A percentile compares a stretch with the other conserved stretches of the same genome.
Evolutionary conservation across 2,113 vertebrate genomes (phyloP).

Genomic region (Girardinichthys multiradiatus): DNA sequence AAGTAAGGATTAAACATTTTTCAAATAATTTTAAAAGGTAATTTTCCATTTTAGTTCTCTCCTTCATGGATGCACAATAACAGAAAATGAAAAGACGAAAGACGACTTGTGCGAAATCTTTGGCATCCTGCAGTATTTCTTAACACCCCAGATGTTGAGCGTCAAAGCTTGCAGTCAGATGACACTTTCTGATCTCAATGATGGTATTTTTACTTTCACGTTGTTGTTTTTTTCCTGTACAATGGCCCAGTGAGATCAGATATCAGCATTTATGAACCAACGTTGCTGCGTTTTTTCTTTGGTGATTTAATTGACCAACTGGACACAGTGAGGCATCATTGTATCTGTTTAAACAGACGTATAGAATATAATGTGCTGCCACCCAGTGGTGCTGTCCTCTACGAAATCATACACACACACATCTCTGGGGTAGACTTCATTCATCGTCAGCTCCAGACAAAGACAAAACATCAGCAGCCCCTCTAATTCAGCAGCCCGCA

Average conservation of each 20-base stretch:
- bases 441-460: slow-evolving; percentile 49
- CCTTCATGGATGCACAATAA: neutral
- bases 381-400: slow-evolving; percentile 68
- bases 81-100: neutral
- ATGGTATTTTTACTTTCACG: neutral
- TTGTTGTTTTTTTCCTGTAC: neutral
- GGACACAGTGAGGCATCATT: neutral
- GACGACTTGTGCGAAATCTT: neutral
- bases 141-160: neutral
- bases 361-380: slow-evolving; percentile 62
- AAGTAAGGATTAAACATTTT: no score
- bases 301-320: neutral
- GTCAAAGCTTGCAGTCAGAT: neutral
- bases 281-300: neutral
- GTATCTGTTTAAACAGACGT: slow-evolving; percentile 29
- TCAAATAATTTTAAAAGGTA: no score
- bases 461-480: slow-evolving; percentile 54
- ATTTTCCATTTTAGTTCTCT: neutral
- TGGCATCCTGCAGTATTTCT: neutral
- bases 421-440: slow-evolving; percentile 53
- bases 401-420: neutral
- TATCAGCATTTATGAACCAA: neutral
- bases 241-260: neutral
- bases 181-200: neutral
- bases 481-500: slow-evolving; percentile 60